Evolutionary conservation across 1,140 invertebrate species (phyloP), one percentile per base, ranked within the genome.

Genomic region (Paraescarpia echinospica): DNA sequence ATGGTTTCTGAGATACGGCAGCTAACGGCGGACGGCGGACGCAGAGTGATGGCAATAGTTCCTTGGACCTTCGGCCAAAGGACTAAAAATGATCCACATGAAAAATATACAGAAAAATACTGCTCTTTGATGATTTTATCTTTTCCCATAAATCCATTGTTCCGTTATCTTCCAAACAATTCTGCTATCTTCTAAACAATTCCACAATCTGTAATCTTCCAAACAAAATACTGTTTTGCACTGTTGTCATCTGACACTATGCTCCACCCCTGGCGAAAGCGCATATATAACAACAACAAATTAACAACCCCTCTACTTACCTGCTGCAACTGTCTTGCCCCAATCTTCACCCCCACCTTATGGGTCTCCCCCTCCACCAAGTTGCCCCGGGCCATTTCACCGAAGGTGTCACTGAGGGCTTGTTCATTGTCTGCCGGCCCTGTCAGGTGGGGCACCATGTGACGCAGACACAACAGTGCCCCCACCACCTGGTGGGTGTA

Each of bases 381-480:
- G 94, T 91, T 95, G 91, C 93, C 95, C 95, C 14, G 2, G 59
- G 59, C 59, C 59, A 77, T 77, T 31, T 77, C 59, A 6, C 59
- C 59, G 22, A 77, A 77, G 9, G 59, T 77, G 59, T 77, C 96
- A 95, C 96, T 92, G 27, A 91, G 91, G 18, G 22, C 90, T n/a
- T 94, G 90, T 12, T 94, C 93, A 35, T 94, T 91, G 92, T 59
- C 91, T 93, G 34, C 94, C 93, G 90, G 48, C 94, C 93, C 92
- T 0, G 93, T 93, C n/a, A 97, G 93, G 93, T 97, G 96, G 1
- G 97, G 97, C 77, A 98, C 94, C 88, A 98, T 95, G 89, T 97
- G 95, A 93, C 97, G 96, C 89, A 98, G 94, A 94, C 97, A 97
- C 88, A 97, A 96, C 89, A 98, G 96, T 89, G 97, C 96, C 91